A percentile compares a stretch with the other conserved stretches of the same genome.
phyloP scores from a whole-genome alignment of 2,888 invertebrate species.

The Spodoptera littoralis region DNA sequence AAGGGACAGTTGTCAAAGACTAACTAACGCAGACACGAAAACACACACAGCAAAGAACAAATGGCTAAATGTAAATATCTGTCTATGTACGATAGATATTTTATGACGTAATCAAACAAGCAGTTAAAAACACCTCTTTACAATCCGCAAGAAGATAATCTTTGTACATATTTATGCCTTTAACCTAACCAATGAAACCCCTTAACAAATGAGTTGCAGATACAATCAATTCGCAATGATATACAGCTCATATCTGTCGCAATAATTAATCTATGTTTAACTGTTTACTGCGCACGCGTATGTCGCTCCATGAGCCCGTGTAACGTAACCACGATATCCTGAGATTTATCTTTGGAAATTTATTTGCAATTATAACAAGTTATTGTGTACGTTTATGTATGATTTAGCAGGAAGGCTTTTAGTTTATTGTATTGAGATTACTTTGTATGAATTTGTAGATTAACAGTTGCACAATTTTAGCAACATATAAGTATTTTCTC shows the following conservation, averaged over 20 bases:
- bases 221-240: constrained; percentile 6
- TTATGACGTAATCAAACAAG: no score
- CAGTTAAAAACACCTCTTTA: neutral
- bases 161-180: neutral
- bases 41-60: no score
- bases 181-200: neutral
- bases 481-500: no score
- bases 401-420: neutral
- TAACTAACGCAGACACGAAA: no score
- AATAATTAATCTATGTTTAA: constrained; percentile 59
- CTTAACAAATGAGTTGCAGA: constrained; percentile 1
- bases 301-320: constrained; percentile 64
- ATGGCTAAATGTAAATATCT: no score
- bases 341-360: constrained; percentile 78
- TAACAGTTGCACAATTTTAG: no score
- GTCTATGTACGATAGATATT: neutral
- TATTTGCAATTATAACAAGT: constrained; percentile 82
- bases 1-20: no score
- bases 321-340: constrained; percentile 68
- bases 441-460: no score
- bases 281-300: constrained; percentile 64
- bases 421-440: neutral
- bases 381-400: constrained; percentile 34
- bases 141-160: neutral
- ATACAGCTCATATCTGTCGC: constrained; percentile 35